Evolutionary conservation across 2,797 vertebrate genomes (phyloP), one percentile per base, ranked within the genome.

Genomic region (Naso thynnoides): DNA sequence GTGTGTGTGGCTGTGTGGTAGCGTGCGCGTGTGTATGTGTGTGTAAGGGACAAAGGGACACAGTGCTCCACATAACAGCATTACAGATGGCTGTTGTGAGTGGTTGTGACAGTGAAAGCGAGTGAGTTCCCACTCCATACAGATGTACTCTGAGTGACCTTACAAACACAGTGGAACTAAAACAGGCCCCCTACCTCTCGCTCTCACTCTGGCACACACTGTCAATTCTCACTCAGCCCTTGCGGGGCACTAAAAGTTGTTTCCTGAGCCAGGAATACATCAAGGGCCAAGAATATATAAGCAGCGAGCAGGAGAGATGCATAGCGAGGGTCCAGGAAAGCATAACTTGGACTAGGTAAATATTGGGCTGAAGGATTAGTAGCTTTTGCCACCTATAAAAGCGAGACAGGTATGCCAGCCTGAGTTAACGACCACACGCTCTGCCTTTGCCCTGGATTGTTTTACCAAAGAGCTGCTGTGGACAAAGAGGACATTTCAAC

Each of bases 71-170:
- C 89, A 92, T 92, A 91, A 91, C 91, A 92, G 87, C 83, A 81
- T 93, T 78, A 93, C 88, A 93, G 88, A 90, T 90, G 92, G 89
- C 79, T 88, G 90, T 94, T 94, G 91, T 90, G 91, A 91, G 86
- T 86, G 87, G 61, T 88, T 88, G 79, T 92, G 83, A 93, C 92
- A 81, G 91, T 93, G 87, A 86, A 92, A 90, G 93, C 88, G 76
- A 91, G 88, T 86, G 87, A 87, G 91, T 90, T 87, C 87, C 89
- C 82, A 90, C 90, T 84, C 90, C 94, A 91, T 90, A 84, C 93
- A 94, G 86, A 72, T 86, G 90, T 89, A 94, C 94, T 95, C 89
- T 89, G 92, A 85, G 88, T 94, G 93, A 96, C 95, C 92, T 94
- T 94, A 83, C 87, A 91, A 92, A 92, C 90, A 90, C 89, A 89